Evolutionary conservation across 1,140 invertebrate species (phyloP).

Genomic region (silkworm (Bombyx mori)): ASM3026992v2 NC_085121.1:9230001-9230500

Average conservation of each 20-base stretch:
- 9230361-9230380: slow-evolving; percentile 79
- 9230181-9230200: slow-evolving; percentile 58
- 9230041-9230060: slow-evolving; percentile 67
- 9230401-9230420: slow-evolving; percentile 77
- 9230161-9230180: slow-evolving; percentile 43
- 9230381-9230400: slow-evolving; percentile 79
- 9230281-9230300: neutral
- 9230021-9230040: slow-evolving; percentile 71
- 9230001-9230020: slow-evolving; percentile 72
- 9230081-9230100: slow-evolving; percentile 45
- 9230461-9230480: slow-evolving; percentile 74
- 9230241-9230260: slow-evolving; percentile 24
- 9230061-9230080: slow-evolving; percentile 30
- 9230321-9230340: slow-evolving; percentile 74
- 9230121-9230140: slow-evolving; percentile 58
- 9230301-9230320: slow-evolving; percentile 64
- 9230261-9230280: neutral
- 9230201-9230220: slow-evolving; percentile 53
- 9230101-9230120: slow-evolving; percentile 60
- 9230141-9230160: slow-evolving; percentile 40
- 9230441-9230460: slow-evolving; percentile 74
- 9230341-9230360: slow-evolving; percentile 75
- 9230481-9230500: slow-evolving; percentile 15
- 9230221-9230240: slow-evolving; percentile 53
- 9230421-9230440: slow-evolving; percentile 78